A percentile compares a stretch with the other conserved stretches of the same genome.
Conservation (phyloP, 2,888 invertebrate genomes). For the Calephelis perditalis region DNA sequence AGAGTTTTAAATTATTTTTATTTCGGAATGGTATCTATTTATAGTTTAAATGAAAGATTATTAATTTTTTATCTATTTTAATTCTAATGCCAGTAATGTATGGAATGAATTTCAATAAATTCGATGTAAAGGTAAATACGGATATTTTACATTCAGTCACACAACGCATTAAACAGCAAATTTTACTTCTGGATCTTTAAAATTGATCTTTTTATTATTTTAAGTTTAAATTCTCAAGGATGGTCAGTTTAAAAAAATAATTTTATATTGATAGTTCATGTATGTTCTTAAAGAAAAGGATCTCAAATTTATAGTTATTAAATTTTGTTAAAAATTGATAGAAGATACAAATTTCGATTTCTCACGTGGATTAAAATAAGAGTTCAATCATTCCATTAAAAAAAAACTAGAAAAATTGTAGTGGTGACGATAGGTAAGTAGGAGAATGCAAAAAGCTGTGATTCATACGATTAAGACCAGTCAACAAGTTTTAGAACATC, state of each 20-base stretch:
- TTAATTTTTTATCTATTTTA: slow-evolving; percentile 57
- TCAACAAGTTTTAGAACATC: slow-evolving; percentile 77
- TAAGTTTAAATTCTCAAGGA: slow-evolving; percentile 19
- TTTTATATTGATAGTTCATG: slow-evolving; percentile 12
- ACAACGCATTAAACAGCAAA: slow-evolving; percentile 25
- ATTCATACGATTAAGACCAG: slow-evolving; percentile 77
- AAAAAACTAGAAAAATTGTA: slow-evolving; percentile 61
- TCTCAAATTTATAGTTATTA: slow-evolving; percentile 7
- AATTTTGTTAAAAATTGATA: slow-evolving; percentile 3
- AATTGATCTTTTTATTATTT: slow-evolving; percentile 13
- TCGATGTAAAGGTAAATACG: slow-evolving; percentile 39
- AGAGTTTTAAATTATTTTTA: slow-evolving; percentile 61
- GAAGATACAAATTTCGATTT: slow-evolving; percentile 7
- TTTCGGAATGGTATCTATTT: slow-evolving; percentile 64
- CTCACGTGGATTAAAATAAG: slow-evolving; percentile 38
- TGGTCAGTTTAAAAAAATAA: slow-evolving; percentile 8
- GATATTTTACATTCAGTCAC: slow-evolving; percentile 38
- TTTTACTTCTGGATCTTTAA: slow-evolving; percentile 11
- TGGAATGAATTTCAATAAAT: slow-evolving; percentile 37
- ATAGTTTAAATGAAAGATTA: slow-evolving; percentile 48
- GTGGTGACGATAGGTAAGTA: slow-evolving; percentile 71
- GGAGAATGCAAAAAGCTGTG: slow-evolving; percentile 75
- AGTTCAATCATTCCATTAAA: slow-evolving; percentile 64
- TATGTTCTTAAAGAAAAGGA: slow-evolving; percentile 7
- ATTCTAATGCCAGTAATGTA: slow-evolving; percentile 39